phyloP scores from a whole-genome alignment of 2,113 vertebrate species.

The Benitochromis conjunctus region DNA sequence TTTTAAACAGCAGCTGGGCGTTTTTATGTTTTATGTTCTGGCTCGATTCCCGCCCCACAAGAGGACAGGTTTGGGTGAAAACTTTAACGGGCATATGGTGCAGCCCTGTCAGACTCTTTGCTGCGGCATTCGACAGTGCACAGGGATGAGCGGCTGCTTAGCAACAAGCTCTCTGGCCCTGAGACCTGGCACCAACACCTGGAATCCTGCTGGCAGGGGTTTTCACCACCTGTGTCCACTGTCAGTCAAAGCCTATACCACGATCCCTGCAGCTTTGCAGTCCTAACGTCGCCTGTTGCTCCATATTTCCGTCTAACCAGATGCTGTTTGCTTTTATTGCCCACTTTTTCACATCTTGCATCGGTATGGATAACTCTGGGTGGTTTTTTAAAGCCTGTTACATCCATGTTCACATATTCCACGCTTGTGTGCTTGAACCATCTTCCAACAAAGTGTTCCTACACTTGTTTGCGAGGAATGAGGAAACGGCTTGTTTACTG shows the following conservation, averaged over 20 bases:
- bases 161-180: constrained; percentile 87
- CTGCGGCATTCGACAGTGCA: constrained; percentile 42
- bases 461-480: not conserved
- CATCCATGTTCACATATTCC: not conserved
- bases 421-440: fast-evolving
- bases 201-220: constrained; percentile 42
- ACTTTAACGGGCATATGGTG: constrained; percentile 31
- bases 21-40: constrained; percentile 4
- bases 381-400: not conserved
- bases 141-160: constrained; percentile 83
- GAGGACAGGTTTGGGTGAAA: not conserved
- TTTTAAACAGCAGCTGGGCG: constrained; percentile 8
- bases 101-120: constrained; percentile 15
- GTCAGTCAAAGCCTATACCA: constrained; percentile 25
- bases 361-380: not conserved
- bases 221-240: constrained; percentile 43
- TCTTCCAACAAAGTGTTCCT: not conserved
- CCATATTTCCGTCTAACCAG: not conserved
- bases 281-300: not conserved
- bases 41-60: not conserved
- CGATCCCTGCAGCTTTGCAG: not conserved
- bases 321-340: not conserved
- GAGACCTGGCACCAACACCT: constrained; percentile 37
- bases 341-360: not conserved
- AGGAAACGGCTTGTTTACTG: not conserved